phyloP scores from a whole-genome alignment of 2,797 vertebrate genomes.

The Morelia viridis region DNA sequence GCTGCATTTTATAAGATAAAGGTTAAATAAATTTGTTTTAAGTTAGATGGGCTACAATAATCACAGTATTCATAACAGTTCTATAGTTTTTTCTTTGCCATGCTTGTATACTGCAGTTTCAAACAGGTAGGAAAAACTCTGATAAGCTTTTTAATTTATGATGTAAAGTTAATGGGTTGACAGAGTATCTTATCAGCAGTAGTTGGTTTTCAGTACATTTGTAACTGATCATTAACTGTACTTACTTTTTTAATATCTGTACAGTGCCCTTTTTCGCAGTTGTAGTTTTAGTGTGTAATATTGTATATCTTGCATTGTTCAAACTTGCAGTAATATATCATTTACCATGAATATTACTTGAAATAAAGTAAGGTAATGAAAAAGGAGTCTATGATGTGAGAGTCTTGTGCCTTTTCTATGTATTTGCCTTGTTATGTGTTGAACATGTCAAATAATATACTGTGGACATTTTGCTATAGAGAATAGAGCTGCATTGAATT shows the following conservation, averaged over 20 bases:
- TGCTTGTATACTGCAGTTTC: constrained; percentile 49
- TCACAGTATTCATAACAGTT: constrained; percentile 64
- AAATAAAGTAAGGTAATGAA: constrained; percentile 80
- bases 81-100: constrained; percentile 31
- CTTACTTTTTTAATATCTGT: constrained; percentile 79
- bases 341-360: constrained; percentile 83
- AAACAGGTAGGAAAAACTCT: constrained; percentile 55
- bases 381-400: constrained; percentile 84
- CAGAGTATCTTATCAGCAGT: constrained; percentile 69
- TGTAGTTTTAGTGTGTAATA: constrained; percentile 75
- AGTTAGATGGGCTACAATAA: constrained; percentile 55
- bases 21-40: constrained; percentile 53
- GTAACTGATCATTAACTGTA: constrained; percentile 77
- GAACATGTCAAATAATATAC: constrained; percentile 87
- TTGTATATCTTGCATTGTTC: constrained; percentile 75
- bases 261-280: constrained; percentile 80
- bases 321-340: constrained; percentile 76
- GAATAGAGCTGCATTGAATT: constrained; percentile 76
- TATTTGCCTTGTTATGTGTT: constrained; percentile 92
- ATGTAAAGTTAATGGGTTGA: constrained; percentile 58
- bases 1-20: constrained; percentile 76
- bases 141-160: constrained; percentile 63
- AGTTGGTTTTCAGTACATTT: constrained; percentile 76
- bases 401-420: constrained; percentile 91
- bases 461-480: constrained; percentile 82